phyloP scores from a whole-genome alignment of 1,140 invertebrate genomes.

The Orchesella cincta region DNA sequence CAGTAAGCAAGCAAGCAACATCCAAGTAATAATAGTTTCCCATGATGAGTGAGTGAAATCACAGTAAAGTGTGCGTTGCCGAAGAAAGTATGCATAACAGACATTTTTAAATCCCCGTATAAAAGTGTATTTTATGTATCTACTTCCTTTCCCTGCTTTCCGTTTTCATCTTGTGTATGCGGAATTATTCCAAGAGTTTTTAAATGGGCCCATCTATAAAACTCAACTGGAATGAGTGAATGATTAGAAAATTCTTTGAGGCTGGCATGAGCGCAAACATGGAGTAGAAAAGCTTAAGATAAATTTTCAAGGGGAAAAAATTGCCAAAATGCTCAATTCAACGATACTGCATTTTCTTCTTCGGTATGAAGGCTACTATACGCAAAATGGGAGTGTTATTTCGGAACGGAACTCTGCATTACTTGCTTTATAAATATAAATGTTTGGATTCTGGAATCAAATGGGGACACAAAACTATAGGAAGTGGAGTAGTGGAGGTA shows the following conservation, averaged over 20 bases:
- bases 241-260: constrained; percentile 3
- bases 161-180: not conserved
- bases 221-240: not conserved
- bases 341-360: no score
- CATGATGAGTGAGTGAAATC: not conserved
- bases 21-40: not conserved
- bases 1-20: not conserved
- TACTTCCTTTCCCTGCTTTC: not conserved
- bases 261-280: not conserved
- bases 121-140: not conserved
- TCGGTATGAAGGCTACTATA: no score
- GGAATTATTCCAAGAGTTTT: not conserved
- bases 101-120: not conserved
- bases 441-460: no score
- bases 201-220: not conserved
- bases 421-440: no score
- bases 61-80: not conserved
- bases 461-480: no score
- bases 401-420: no score
- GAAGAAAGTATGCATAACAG: not conserved
- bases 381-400: no score
- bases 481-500: no score
- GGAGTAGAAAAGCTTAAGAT: not conserved
- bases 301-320: not conserved
- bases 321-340: not conserved